Conservation (phyloP, 1,140 invertebrate genomes). For the Bombus vancouverensis region DNA sequence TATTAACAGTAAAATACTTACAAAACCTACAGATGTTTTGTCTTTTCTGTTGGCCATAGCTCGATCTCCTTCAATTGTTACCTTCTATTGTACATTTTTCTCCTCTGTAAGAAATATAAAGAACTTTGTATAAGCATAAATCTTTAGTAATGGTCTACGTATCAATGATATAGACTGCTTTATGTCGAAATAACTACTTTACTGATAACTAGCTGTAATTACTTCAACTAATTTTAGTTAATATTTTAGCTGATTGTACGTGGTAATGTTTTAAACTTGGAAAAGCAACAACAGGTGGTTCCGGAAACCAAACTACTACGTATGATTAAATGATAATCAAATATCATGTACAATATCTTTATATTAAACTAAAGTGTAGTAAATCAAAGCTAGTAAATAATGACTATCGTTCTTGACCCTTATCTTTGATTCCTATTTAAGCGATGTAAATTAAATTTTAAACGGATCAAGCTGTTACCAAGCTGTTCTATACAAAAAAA, state of each 20-base stretch:
- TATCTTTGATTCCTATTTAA: background rate
- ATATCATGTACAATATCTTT: background rate
- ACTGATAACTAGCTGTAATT: background rate
- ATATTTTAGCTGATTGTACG: background rate
- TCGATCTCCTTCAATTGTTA: constrained; percentile 36
- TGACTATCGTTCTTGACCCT: background rate
- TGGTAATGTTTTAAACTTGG: background rate
- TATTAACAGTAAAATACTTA: constrained; percentile 54
- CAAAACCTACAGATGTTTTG: constrained; percentile 68
- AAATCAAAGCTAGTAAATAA: background rate
- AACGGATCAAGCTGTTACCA: background rate
- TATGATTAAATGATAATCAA: no score
- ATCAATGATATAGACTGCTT: background rate
- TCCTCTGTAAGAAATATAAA: constrained; percentile 18
- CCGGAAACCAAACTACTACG: background rate
- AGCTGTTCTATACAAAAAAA: background rate
- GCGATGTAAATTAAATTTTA: background rate
- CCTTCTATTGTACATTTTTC: constrained; percentile 48
- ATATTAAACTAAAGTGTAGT: background rate
- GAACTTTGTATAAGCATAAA: background rate
- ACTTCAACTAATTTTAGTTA: background rate
- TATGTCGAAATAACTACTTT: background rate
- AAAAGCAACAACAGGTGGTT: constrained; percentile 47
- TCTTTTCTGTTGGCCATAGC: constrained; percentile 72
- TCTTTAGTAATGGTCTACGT: background rate